phyloP scores from a whole-genome alignment of 2,113 vertebrate species.

The Neolamprologus brichardi region DNA sequence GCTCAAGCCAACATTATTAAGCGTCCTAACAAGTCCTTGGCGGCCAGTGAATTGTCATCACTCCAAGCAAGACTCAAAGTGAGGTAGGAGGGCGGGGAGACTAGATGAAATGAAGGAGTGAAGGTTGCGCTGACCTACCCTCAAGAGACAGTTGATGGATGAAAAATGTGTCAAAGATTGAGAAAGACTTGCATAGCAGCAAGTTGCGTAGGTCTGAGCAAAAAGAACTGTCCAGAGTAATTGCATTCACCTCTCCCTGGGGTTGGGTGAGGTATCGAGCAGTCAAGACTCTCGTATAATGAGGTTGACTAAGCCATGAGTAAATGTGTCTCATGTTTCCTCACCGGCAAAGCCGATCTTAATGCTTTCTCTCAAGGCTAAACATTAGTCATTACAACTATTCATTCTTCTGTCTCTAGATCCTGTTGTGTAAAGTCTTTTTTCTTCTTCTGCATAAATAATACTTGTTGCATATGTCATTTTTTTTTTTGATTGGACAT shows the following conservation, averaged over 20 bases:
- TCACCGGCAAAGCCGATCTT: not conserved
- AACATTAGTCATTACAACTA: not conserved
- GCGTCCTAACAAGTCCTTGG: not conserved
- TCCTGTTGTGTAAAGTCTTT: not conserved
- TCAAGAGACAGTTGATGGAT: slow-evolving; percentile 16
- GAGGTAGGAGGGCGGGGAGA: not conserved
- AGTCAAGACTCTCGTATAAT: slow-evolving; percentile 7
- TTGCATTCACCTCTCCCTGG: not conserved
- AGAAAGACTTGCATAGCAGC: not conserved
- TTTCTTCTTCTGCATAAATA: not conserved
- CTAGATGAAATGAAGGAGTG: not conserved
- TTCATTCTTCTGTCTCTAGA: not conserved
- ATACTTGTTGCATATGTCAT: not conserved
- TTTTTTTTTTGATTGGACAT: not conserved
- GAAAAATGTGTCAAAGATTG: slow-evolving; percentile 3
- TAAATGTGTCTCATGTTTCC: not conserved
- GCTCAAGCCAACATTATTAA: not conserved
- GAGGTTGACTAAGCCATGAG: not conserved
- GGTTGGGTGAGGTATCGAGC: not conserved
- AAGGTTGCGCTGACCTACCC: slow-evolving; percentile 41
- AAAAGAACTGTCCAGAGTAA: not conserved
- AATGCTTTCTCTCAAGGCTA: not conserved
- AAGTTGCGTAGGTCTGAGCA: not conserved
- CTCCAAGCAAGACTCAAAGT: not conserved
- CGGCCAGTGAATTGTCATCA: not conserved